Base-by-base conservation (phyloP, 2,113 vertebrate species). In the Meriones unguiculatus region DNA sequence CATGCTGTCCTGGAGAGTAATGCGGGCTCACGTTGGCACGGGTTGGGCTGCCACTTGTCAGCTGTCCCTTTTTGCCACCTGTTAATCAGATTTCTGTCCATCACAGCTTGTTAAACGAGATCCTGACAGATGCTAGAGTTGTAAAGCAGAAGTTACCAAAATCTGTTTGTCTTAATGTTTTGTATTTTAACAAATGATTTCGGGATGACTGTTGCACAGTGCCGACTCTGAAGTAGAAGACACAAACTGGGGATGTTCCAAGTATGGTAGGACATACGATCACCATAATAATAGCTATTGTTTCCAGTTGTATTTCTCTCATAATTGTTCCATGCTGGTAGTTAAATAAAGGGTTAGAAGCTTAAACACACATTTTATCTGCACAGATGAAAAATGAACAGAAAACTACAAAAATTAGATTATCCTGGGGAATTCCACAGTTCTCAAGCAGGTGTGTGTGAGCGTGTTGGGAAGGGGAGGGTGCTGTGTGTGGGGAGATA, bases 1-100 rank as follows among this genome's bases (percentile, higher is more conserved):
- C 22, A 25, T 22, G 8, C 22, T 81, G 38, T 82, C 54, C 7
- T 67, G 2, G 1, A 89, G 24, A 85, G 12, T 72, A 20, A 2
- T 38, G 7, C 69, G 41, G 64, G 5, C 17, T 69, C 25, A 12
- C 0, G n/a, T 38, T 35, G 41, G 78, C 65, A 91, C 67, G 30
- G 54, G 30, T 78, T 94, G 52, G 52, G 50, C 41, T 85, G 73
- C 72, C 70, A 28, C 25, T 65, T 76, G 41, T 82, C 20, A 41
- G 89, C 81, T 96, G 72, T 92, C 69, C 65, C 67, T 69, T 94
- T 84, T 89, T 85, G 81, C 32, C n/a, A 12, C 41, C 69, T 72
- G 76, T 72, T 72, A 73, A 73, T 92, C 54, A 93, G 76, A 91
- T 78, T 54, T 84, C 62, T 84, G 35, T 57, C 57, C 8, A 35